Base-by-base conservation (phyloP, 2,113 vertebrate species). In the Lethenteron reissneri region DNA sequence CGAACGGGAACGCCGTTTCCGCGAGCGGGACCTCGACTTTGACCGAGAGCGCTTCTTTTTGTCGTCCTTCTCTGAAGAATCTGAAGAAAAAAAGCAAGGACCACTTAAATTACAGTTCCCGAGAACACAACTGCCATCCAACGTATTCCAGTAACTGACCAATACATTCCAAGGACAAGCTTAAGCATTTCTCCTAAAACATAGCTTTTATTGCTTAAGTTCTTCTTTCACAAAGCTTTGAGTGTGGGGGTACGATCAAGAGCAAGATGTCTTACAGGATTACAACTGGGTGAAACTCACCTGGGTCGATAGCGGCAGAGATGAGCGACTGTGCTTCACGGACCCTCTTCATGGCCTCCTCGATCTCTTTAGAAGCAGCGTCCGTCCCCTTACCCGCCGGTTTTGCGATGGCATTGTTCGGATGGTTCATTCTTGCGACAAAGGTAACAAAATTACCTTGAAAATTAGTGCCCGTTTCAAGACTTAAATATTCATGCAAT, bases 261-360 rank as follows among this genome's bases (percentile, higher is more conserved):
- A 41, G 6, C 41, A 41, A 41, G 41, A 41, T 41, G 41, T 41
- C 41, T 41, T 6, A 41, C 41, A 41, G 41, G 41, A 41, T 41
- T 6, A 41, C 41, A 41, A 41, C 4, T 41, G 41, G 41, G 41
- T 5, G 41, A 41, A 68, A 25, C 64, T 68, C 10, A 79, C 94
- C 92, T 77, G 94, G 92, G 78, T 99, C 92, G 57, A 99, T 97
- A 74, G 92, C 92, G 73, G 92, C 94, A 79, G 90, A 99, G 74
- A 99, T 97, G 73, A 99, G 75, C 3, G 94, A 99, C 79, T 96
- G 94, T 72, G 94, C 94, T 80, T 99, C 94, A 75, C 90, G 78
- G 69, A 97, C 94, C 79, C 91, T 84, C 78, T 97, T 97, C 94
- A 99, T 99, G 14, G 94, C 91, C 78, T 97, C 94, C 81, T 99